Evolutionary conservation across 2,888 invertebrate species (phyloP), one percentile per base, ranked within the genome.

Genomic region (Ectemnius lituratus): DNA sequence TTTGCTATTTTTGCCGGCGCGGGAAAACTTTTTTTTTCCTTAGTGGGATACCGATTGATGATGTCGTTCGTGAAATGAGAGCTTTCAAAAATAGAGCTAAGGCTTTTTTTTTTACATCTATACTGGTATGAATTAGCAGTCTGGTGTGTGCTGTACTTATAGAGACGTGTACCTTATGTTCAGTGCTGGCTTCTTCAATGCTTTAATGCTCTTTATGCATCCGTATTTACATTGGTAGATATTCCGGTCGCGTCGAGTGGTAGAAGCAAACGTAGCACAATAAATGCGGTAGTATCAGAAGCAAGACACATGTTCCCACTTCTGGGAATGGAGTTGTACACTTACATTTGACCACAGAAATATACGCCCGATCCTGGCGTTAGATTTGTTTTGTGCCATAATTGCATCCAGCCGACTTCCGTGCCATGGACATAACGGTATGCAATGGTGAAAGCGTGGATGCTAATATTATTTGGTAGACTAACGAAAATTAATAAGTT

Each of bases 391-490:
- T 81, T 80, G 68, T 78, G 80, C 75, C 74, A 62, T 81, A 78
- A 76, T 37, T 65, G 81, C 78, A 76, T 81, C 78, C 81, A 76
- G 80, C 70, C 72, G 62, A 69, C 80, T 76, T 76, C 80, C 80
- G 73, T 74, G 74, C 80, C 79, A 83, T 80, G 81, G 78, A 67
- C 75, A 37, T 6, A 76, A 78, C 78, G 72, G 73, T 75, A 77
- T 70, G 63, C 72, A 72, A 78, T 73, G 81, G 37, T 37, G 78
- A 73, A 81, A 81, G 75, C 75, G 78, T 65, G 74, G 81, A 81
- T 81, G 81, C 76, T 77, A 79, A 81, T 76, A 81, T 81, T 80
- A 78, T 80, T 81, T 80, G 70, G 70, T 78, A 81, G 74, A 74
- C 74, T 80, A 81, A 76, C 80, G 76, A 81, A 67, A 75, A 68